These are phyloP conservation scores for Oryzias melastigma DNA, from an alignment of 2,113 vertebrate genomes.

Conservation along the genomic window DNA sequence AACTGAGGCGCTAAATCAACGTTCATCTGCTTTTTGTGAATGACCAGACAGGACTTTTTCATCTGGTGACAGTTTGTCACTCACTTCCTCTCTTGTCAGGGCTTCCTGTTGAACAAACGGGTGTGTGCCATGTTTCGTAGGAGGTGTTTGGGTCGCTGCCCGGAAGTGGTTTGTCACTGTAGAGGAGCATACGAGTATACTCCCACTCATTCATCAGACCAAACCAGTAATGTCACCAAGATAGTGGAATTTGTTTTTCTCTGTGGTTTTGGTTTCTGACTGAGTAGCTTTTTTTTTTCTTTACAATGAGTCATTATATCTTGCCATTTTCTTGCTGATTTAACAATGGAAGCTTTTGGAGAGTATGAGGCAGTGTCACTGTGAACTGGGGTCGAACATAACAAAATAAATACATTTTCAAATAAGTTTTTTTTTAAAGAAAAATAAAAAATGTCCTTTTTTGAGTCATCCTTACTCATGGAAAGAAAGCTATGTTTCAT, in stretches of 20 bases:
- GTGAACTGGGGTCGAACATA: no score
- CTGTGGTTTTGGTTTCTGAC: background rate
- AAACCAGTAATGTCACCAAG: no score
- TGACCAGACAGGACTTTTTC: slow-evolving; percentile 51
- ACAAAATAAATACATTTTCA: no score
- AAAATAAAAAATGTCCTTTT: no score
- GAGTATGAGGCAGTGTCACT: no score
- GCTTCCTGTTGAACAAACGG: slow-evolving; percentile 50
- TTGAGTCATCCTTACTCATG: background rate
- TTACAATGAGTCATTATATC: background rate
- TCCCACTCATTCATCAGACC: background rate
- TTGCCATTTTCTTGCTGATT: background rate
- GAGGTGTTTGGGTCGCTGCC: slow-evolving; percentile 11
- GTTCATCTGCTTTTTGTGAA: slow-evolving; percentile 50
- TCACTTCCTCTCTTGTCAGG: slow-evolving; percentile 50
- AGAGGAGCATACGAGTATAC: background rate
- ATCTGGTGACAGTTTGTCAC: slow-evolving; percentile 36
- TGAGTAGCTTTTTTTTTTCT: background rate
- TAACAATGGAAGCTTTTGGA: no score
- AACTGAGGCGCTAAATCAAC: slow-evolving; percentile 29
- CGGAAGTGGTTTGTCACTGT: slow-evolving; percentile 20
- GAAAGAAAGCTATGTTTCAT: background rate
- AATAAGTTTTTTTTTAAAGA: no score
- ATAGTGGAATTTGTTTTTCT: background rate
- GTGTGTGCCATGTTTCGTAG: slow-evolving; percentile 33